Conservation (phyloP, 2,797 vertebrate genomes). For the Gambelia wislizenii region DNA sequence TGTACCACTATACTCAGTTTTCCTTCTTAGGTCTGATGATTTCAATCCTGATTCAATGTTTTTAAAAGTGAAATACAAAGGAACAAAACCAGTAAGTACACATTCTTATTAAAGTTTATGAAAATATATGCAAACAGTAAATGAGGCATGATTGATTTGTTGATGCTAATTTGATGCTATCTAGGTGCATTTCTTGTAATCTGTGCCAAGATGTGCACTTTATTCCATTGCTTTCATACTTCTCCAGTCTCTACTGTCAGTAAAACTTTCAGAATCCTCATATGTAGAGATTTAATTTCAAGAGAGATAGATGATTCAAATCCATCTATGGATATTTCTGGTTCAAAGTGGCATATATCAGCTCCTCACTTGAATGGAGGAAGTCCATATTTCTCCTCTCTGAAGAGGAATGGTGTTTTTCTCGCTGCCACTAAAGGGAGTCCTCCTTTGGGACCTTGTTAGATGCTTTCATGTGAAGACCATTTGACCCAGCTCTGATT, state of each 20-base stretch:
- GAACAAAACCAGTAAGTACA: not conserved
- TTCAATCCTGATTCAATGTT: constrained; percentile 25
- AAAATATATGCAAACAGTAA: constrained; percentile 23
- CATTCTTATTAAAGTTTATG: not conserved
- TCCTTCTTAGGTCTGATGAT: not conserved
- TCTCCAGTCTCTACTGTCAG: constrained; percentile 30
- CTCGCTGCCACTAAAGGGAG: constrained; percentile 76
- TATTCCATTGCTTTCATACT: not conserved
- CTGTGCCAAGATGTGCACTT: constrained; percentile 10
- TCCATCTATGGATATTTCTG: constrained; percentile 58
- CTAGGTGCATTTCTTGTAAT: constrained; percentile 25
- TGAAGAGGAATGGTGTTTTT: constrained; percentile 76
- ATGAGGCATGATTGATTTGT: constrained; percentile 3
- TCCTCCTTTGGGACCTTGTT: constrained; percentile 84
- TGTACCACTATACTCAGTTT: not conserved
- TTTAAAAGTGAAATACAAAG: not conserved
- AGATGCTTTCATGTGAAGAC: constrained; percentile 83
- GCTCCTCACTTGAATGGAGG: constrained; percentile 61
- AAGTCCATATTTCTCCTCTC: constrained; percentile 67
- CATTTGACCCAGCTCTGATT: constrained; percentile 83
- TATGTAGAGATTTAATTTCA: constrained; percentile 65
- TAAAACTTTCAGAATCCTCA: constrained; percentile 41
- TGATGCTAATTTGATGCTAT: not conserved
- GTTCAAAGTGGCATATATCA: constrained; percentile 76
- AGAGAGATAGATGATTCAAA: constrained; percentile 63